Evolutionary conservation across 2,797 vertebrate genomes (phyloP).

Genomic region (Lemur catta): DNA sequence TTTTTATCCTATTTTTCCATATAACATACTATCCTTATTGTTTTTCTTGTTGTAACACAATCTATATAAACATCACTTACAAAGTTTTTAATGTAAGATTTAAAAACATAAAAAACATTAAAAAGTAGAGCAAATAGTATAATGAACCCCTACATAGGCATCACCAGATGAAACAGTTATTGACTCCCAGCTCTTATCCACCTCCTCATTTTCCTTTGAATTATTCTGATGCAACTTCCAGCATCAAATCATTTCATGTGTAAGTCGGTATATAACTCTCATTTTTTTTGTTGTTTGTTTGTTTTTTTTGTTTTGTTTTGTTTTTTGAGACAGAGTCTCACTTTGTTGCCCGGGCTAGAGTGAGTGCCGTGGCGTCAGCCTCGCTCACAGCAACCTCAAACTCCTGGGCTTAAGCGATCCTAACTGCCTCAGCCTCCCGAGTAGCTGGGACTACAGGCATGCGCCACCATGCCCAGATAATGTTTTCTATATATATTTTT

Average conservation of each 20-base stretch:
- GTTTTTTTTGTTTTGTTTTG: too few relatives aligned
- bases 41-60: background rate
- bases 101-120: constrained; percentile 20
- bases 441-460: too few relatives aligned
- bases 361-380: too few relatives aligned
- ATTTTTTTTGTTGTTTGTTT: too few relatives aligned
- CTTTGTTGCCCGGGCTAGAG: too few relatives aligned
- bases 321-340: too few relatives aligned
- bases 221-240: constrained; percentile 21
- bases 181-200: background rate
- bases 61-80: background rate
- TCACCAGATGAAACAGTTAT: background rate
- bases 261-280: background rate
- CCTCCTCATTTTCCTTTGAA: background rate
- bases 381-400: too few relatives aligned
- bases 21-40: background rate
- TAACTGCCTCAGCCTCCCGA: too few relatives aligned
- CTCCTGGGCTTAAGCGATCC: too few relatives aligned
- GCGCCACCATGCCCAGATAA: too few relatives aligned
- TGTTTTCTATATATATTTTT: too few relatives aligned
- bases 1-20: background rate
- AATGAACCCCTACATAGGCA: background rate
- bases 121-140: background rate
- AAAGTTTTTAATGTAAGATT: background rate
- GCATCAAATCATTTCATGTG: background rate